A percentile compares a stretch with the other conserved stretches of the same genome.
phyloP scores from a whole-genome alignment of 2,797 vertebrate species.

The Pempheris klunzingeri region DNA sequence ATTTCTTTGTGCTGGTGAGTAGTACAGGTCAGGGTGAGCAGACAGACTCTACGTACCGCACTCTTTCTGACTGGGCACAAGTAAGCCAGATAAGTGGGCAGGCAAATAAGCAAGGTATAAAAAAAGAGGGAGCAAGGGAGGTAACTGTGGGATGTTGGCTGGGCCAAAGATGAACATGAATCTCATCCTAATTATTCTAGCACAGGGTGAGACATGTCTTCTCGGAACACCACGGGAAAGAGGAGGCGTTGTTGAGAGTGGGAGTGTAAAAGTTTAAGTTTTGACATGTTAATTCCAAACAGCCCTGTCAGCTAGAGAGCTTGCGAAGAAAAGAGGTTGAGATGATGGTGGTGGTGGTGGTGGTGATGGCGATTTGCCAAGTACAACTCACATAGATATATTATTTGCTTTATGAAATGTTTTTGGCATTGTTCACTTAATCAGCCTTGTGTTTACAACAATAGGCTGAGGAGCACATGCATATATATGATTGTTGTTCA shows the following conservation, averaged over 20 bases:
- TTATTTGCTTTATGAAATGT: constrained; percentile 24
- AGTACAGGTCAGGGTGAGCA: constrained; percentile 35
- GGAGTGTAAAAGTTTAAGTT: constrained; percentile 69
- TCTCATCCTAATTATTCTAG: constrained; percentile 74
- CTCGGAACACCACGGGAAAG: constrained; percentile 55
- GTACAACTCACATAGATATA: constrained; percentile 5
- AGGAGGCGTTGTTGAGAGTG: constrained; percentile 53
- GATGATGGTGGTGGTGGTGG: background rate
- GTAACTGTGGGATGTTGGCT: constrained; percentile 62
- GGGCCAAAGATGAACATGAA: constrained; percentile 60
- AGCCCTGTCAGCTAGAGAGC: constrained; percentile 30
- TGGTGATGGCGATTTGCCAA: constrained; percentile 19
- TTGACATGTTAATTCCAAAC: constrained; percentile 64
- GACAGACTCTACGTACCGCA: constrained; percentile 7
- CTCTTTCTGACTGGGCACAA: constrained; percentile 42
- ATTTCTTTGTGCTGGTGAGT: constrained; percentile 6
- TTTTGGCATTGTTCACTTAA: constrained; percentile 21
- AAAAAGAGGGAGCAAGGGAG: constrained; percentile 23
- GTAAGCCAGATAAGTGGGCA: constrained; percentile 48
- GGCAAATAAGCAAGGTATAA: constrained; percentile 49
- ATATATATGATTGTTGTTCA: constrained; percentile 14
- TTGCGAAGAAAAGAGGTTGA: constrained; percentile 16
- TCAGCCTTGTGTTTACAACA: constrained; percentile 7
- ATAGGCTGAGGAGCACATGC: background rate
- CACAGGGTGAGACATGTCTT: constrained; percentile 50